phyloP scores from a whole-genome alignment of 2,888 invertebrate genomes.

The Poecilus cupreus region DNA sequence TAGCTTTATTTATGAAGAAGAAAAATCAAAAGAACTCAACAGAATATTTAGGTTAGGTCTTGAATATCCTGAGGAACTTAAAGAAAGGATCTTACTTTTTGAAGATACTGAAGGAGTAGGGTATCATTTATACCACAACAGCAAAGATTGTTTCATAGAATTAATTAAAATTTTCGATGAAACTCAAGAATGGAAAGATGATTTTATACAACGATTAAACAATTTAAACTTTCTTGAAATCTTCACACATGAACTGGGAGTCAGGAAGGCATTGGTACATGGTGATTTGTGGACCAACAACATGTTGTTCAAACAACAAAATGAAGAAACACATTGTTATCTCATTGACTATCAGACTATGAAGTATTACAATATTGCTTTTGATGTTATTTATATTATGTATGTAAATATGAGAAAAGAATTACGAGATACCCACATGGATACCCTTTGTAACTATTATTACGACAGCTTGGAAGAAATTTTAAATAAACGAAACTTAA shows the following conservation, averaged over 20 bases:
- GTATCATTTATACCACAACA: background rate
- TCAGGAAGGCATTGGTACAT: slow-evolving; percentile 7
- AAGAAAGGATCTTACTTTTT: background rate
- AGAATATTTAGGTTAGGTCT: background rate
- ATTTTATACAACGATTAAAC: background rate
- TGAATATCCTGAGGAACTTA: background rate
- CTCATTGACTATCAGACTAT: slow-evolving; percentile 23
- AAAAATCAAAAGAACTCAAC: background rate
- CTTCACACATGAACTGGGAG: background rate
- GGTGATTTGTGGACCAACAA: slow-evolving; percentile 54
- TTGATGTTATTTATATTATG: slow-evolving; percentile 8
- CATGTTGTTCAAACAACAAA: slow-evolving; percentile 22
- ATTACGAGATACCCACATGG: slow-evolving; percentile 64
- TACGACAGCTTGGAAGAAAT: slow-evolving; percentile 63
- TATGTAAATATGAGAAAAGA: slow-evolving; percentile 59
- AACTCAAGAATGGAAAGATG: background rate
- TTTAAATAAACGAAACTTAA: slow-evolving; percentile 21
- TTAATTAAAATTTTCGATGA: background rate
- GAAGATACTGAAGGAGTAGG: background rate
- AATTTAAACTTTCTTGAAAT: background rate
- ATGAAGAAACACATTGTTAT: background rate
- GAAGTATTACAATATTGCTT: background rate
- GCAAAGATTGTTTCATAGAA: background rate
- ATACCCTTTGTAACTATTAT: slow-evolving; percentile 65
- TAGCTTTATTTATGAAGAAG: slow-evolving; percentile 6